Conservation (phyloP, 2,113 vertebrate species). For the Sceloporus undulatus region DNA sequence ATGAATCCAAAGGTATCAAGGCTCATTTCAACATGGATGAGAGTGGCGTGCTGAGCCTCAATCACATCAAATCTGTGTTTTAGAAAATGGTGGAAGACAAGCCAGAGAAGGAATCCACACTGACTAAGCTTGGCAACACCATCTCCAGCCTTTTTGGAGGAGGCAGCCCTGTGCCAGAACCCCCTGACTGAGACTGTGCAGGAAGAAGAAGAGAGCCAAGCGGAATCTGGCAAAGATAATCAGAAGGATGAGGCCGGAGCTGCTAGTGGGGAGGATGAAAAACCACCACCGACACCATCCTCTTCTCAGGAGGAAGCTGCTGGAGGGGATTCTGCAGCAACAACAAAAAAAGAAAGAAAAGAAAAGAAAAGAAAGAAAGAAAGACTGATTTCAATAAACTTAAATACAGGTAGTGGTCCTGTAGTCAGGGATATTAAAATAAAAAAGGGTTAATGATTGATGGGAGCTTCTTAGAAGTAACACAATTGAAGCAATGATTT, state of each 20-base stretch:
- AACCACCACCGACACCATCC: slow-evolving; percentile 35
- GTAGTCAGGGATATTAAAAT: too few species aligned
- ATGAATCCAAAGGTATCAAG: slow-evolving; percentile 97
- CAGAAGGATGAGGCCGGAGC: slow-evolving; percentile 72
- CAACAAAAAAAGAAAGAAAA: slow-evolving; percentile 23
- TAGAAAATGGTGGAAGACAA: slow-evolving; percentile 91
- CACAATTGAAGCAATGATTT: too few species aligned
- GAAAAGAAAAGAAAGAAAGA: too few species aligned
- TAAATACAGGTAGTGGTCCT: too few species aligned
- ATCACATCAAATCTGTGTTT: slow-evolving; percentile 96
- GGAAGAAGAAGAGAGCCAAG: slow-evolving; percentile 92
- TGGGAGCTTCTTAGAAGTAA: too few species aligned
- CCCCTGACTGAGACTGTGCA: slow-evolving; percentile 84
- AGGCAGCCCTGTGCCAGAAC: slow-evolving; percentile 78
- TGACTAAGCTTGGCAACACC: slow-evolving; percentile 97
- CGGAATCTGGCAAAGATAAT: slow-evolving; percentile 84
- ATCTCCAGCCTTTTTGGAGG: slow-evolving; percentile 98
- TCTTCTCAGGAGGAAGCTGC: slow-evolving; percentile 59
- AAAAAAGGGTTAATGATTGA: too few species aligned
- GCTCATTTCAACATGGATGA: slow-evolving; percentile 99
- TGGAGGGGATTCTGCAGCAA: slow-evolving; percentile 53
- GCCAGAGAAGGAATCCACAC: slow-evolving; percentile 92
- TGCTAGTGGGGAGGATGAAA: slow-evolving; percentile 60
- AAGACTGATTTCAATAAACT: too few species aligned
- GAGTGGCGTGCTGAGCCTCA: slow-evolving; percentile 91